phyloP scores from a whole-genome alignment of 2,888 invertebrate species.

The Drosophila vallismaia region DNA sequence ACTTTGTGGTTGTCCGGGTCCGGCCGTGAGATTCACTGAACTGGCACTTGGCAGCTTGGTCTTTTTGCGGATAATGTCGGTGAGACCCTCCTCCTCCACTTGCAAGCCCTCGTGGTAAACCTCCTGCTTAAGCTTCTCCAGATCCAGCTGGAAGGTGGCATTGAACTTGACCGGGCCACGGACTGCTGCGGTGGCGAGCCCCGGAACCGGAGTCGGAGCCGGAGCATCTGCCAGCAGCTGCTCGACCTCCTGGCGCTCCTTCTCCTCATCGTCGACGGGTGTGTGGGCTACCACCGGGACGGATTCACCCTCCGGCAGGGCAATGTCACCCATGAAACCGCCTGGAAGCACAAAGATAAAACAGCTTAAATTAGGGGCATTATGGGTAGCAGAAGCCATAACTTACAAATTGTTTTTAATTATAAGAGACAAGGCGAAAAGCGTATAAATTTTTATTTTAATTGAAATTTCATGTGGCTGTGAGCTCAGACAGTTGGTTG shows the following conservation, averaged over 20 bases:
- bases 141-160: constrained; percentile 89
- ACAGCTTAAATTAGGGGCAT: constrained; percentile 35
- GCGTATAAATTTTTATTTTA: constrained; percentile 67
- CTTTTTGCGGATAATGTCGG: constrained; percentile 89
- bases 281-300: constrained; percentile 62
- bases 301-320: constrained; percentile 86
- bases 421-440: constrained; percentile 47
- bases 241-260: constrained; percentile 71
- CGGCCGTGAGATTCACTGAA: constrained; percentile 76
- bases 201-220: constrained; percentile 13
- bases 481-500: neutral
- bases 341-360: constrained; percentile 85
- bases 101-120: constrained; percentile 92
- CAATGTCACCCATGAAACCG: constrained; percentile 93
- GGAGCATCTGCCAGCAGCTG: constrained; percentile 64
- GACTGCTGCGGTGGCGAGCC: constrained; percentile 29
- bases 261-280: constrained; percentile 80
- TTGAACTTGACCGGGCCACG: constrained; percentile 83
- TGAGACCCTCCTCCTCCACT: constrained; percentile 92
- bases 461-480: constrained; percentile 77
- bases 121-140: constrained; percentile 92
- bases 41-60: constrained; percentile 86
- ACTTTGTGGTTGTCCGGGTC: constrained; percentile 81
- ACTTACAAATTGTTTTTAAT: constrained; percentile 62
- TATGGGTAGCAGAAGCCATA: constrained; percentile 16